These are phyloP conservation scores for Sinotaia quadrata DNA, from an alignment of 2,888 invertebrate species.

Conservation along the genomic window DNA sequence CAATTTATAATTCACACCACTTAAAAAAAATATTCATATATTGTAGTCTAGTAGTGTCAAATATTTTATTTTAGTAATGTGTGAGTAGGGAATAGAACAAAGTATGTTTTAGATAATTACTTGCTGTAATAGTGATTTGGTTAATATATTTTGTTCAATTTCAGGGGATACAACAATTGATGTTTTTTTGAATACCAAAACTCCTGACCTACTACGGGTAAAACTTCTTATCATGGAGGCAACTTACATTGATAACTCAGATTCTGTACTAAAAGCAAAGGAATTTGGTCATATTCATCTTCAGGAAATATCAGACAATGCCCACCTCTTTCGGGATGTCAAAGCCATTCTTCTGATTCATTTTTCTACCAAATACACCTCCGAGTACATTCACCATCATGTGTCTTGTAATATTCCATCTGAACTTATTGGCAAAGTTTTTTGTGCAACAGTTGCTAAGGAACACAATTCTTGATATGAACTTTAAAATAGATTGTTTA, in stretches of 20 bases:
- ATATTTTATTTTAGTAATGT: too few relatives aligned
- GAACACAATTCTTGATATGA: slow-evolving; percentile 23
- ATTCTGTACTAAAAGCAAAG: slow-evolving; percentile 48
- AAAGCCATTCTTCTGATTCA: slow-evolving; percentile 60
- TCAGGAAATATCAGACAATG: slow-evolving; percentile 55
- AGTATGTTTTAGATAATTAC: too few relatives aligned
- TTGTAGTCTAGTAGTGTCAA: too few relatives aligned
- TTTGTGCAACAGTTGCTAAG: slow-evolving; percentile 46
- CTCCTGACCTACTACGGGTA: slow-evolving; percentile 59
- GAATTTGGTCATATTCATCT: slow-evolving; percentile 63
- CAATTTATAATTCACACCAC: too few relatives aligned
- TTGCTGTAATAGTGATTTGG: too few relatives aligned
- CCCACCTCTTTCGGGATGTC: slow-evolving; percentile 56
- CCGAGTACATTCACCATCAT: slow-evolving; percentile 41
- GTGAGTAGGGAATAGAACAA: too few relatives aligned
- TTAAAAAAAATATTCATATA: too few relatives aligned
- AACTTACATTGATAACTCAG: slow-evolving; percentile 55
- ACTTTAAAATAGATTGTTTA: background rate
- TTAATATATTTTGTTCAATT: slow-evolving; percentile 16
- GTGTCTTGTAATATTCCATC: slow-evolving; percentile 41
- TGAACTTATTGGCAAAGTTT: slow-evolving; percentile 47
- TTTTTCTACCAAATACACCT: slow-evolving; percentile 63
- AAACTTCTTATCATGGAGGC: slow-evolving; percentile 65
- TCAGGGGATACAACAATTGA: slow-evolving; percentile 67
- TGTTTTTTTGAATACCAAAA: slow-evolving; percentile 51